These are phyloP conservation scores for Helicolenus hilgendorfi DNA, from an alignment of 2,797 vertebrate genomes.

Conservation along the genomic window DNA sequence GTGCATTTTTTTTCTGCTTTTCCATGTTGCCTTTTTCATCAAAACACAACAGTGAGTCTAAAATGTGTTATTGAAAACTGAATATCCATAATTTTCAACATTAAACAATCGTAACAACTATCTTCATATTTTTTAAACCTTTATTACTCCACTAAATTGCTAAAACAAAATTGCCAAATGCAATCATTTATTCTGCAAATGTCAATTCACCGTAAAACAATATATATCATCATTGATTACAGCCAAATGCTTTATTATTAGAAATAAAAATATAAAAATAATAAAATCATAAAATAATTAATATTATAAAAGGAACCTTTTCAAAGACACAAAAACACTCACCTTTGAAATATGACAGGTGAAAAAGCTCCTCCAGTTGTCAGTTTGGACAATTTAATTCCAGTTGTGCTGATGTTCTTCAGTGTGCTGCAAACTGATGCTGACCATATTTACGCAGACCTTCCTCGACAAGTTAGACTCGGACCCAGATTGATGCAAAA, in stretches of 20 bases:
- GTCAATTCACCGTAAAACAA: not conserved
- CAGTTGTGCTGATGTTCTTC: constrained; percentile 61
- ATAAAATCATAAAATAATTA: not conserved
- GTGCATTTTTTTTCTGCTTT: not conserved
- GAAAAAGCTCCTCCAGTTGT: constrained; percentile 15
- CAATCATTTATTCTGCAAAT: not conserved
- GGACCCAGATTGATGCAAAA: not conserved
- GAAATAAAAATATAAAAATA: not conserved
- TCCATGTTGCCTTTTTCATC: not conserved
- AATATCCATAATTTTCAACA: not conserved
- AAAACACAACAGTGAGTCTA: not conserved
- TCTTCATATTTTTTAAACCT: not conserved
- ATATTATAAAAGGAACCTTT: not conserved
- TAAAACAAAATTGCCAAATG: not conserved
- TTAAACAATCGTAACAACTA: not conserved
- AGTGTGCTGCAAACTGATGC: constrained; percentile 34
- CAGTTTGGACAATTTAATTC: constrained; percentile 68
- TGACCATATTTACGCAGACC: constrained; percentile 70
- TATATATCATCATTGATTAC: not conserved
- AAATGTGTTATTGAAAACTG: not conserved
- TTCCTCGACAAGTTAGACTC: constrained; percentile 38
- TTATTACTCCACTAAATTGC: not conserved
- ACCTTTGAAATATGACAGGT: constrained; percentile 62
- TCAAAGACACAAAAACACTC: constrained; percentile 34
- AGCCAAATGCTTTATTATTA: not conserved